phyloP scores from a whole-genome alignment of 2,113 vertebrate genomes.

The Nesoenas mayeri region DNA sequence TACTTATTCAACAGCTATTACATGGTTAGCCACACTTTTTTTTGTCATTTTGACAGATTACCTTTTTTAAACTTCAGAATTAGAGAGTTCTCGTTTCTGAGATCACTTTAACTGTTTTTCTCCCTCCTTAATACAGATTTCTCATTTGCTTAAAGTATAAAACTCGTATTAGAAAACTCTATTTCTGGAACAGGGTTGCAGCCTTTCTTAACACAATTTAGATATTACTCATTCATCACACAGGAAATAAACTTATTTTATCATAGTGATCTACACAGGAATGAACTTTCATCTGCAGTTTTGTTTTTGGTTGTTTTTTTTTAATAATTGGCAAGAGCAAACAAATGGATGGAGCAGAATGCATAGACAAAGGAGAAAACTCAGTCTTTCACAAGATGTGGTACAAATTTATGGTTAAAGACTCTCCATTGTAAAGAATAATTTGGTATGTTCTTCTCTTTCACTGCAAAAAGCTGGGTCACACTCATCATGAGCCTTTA shows the following conservation, averaged over 20 bases:
- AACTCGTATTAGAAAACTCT: neutral
- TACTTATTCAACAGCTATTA: neutral
- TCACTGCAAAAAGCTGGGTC: neutral
- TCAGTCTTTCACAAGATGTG: neutral
- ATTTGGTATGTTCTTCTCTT: neutral
- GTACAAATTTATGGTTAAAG: neutral
- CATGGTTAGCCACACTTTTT: neutral
- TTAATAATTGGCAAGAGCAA: neutral
- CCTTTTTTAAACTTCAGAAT: neutral
- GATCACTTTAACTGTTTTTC: neutral
- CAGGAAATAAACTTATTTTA: neutral
- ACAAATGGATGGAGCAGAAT: neutral
- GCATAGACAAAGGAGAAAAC: neutral
- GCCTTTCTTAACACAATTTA: neutral
- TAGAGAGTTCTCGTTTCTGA: neutral
- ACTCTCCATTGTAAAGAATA: neutral
- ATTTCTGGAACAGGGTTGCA: neutral
- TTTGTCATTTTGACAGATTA: neutral
- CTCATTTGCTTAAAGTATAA: neutral
- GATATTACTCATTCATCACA: neutral
- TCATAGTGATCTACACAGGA: neutral
- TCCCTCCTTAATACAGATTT: neutral
- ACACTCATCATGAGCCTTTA: neutral
- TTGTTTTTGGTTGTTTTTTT: neutral
- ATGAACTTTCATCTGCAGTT: neutral